phyloP scores from a whole-genome alignment of 1,140 invertebrate species.

The Macrocentrus cingulum region DNA sequence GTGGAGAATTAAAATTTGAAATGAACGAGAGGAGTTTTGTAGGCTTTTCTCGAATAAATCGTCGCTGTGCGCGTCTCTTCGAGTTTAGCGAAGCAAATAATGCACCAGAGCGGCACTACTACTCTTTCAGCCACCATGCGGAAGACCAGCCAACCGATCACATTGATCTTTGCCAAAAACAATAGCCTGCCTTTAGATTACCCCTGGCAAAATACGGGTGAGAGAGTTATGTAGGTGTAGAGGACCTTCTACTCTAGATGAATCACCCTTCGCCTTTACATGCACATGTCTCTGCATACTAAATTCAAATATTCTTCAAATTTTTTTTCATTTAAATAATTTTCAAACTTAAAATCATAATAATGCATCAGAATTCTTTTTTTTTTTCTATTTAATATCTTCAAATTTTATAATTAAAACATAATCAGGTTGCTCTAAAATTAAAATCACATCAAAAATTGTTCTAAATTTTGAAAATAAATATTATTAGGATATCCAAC shows the following conservation, averaged over 20 bases:
- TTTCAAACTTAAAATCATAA: too few species aligned
- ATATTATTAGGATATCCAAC: too few species aligned
- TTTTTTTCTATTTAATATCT: too few species aligned
- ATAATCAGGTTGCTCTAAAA: too few species aligned
- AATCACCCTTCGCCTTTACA: slow-evolving; percentile 34
- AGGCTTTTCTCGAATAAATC: slow-evolving; percentile 30
- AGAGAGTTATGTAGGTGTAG: slow-evolving; percentile 23
- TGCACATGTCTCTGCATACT: not conserved
- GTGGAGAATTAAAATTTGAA: not conserved
- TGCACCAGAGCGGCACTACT: slow-evolving; percentile 35
- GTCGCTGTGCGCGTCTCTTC: slow-evolving; percentile 36
- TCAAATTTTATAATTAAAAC: too few species aligned
- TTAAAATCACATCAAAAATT: too few species aligned
- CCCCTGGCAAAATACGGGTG: slow-evolving; percentile 43
- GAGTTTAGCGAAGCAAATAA: slow-evolving; percentile 48
- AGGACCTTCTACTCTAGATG: too few species aligned
- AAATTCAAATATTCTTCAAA: too few species aligned
- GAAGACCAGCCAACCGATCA: slow-evolving; percentile 47
- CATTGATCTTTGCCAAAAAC: slow-evolving; percentile 52
- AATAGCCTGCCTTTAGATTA: slow-evolving; percentile 46
- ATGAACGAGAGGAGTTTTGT: not conserved
- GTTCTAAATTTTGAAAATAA: too few species aligned
- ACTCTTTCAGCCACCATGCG: slow-evolving; percentile 34
- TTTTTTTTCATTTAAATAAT: too few species aligned
- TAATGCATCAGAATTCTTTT: too few species aligned